Conservation (phyloP, 2,888 invertebrate species). For the Aleiodes alternator region DNA sequence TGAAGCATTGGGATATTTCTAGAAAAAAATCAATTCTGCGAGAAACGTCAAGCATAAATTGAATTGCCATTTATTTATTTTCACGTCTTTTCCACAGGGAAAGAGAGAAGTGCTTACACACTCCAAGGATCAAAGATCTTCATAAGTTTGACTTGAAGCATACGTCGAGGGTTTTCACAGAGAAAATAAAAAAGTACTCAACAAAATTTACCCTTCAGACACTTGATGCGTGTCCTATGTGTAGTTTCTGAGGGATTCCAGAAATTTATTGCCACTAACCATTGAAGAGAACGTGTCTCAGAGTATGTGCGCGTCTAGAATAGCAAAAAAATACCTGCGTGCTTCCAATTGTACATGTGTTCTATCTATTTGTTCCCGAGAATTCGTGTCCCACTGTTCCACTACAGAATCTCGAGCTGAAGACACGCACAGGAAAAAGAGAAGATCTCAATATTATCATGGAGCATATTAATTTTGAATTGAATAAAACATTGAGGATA, state of each 20-base stretch:
- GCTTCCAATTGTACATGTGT: constrained; percentile 43
- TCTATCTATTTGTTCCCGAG: background rate
- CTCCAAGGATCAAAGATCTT: constrained; percentile 26
- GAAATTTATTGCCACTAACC: constrained; percentile 27
- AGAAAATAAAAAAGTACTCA: constrained; percentile 8
- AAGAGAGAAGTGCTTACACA: constrained; percentile 20
- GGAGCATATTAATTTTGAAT: background rate
- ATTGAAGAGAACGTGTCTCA: constrained; percentile 16
- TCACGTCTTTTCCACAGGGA: background rate
- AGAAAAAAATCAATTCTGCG: too few species aligned
- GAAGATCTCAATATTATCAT: too few species aligned
- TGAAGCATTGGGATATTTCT: too few species aligned
- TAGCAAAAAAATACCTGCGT: constrained; percentile 44
- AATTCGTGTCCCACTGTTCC: constrained; percentile 2
- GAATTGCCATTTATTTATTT: constrained; percentile 10
- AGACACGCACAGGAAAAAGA: too few species aligned
- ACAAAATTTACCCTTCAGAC: constrained; percentile 6
- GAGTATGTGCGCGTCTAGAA: constrained; percentile 37
- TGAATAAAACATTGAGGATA: constrained; percentile 33
- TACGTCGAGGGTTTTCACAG: background rate
- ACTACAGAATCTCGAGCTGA: too few species aligned
- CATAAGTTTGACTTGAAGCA: constrained; percentile 3
- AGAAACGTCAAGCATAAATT: background rate
- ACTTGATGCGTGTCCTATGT: constrained; percentile 18
- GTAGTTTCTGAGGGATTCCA: background rate